Base-by-base conservation (phyloP, 2,113 vertebrate species). In the Lepidiolamprologus cunningtoni region DNA sequence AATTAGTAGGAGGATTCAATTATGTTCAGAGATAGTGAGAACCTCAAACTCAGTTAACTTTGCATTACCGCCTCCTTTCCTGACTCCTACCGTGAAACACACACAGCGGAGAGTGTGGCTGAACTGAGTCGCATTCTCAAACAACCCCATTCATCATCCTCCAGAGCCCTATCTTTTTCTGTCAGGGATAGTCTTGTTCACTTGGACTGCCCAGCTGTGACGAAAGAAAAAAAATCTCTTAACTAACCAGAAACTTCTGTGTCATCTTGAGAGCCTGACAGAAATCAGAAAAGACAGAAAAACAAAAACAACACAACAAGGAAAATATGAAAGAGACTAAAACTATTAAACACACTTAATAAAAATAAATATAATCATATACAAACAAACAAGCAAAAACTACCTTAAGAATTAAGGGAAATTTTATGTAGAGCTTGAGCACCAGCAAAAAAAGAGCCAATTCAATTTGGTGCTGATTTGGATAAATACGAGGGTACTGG, bases 71-170 rank as follows among this genome's bases (percentile, higher is more conserved):
- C 40, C 40, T 81, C 78, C 84, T 90, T 78, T 82, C 80, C 76
- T 58, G 14, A 53, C 50, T 86, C 31, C 37, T 78, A 71, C 68
- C 12, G n/a, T 47, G 66, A 90, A 58, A 89, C 85, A 86, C 81
- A 80, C 53, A 88, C 73, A 85, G 71, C n/a, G 13, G 55, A 54
- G 82, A 88, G 90, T 53, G 88, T 28, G 81, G 76, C 87, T 86
- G 83, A 91, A 87, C 85, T 81, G 88, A 90, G 84, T 50, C 86
- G 88, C 89, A 78, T 90, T 85, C 86, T 87, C 90, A 90, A 92
- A 90, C 91, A 93, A 82, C 52, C 83, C 81, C 95, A 96, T 95
- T 95, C 91, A 95, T 95, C 91, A 95, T 93, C 86, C 86, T 87
- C 91, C 53, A 73, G 71, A 87, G 23, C 71, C 57, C 78, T 91